Conservation (phyloP, 2,113 vertebrate species). For the Strigops habroptila region DNA sequence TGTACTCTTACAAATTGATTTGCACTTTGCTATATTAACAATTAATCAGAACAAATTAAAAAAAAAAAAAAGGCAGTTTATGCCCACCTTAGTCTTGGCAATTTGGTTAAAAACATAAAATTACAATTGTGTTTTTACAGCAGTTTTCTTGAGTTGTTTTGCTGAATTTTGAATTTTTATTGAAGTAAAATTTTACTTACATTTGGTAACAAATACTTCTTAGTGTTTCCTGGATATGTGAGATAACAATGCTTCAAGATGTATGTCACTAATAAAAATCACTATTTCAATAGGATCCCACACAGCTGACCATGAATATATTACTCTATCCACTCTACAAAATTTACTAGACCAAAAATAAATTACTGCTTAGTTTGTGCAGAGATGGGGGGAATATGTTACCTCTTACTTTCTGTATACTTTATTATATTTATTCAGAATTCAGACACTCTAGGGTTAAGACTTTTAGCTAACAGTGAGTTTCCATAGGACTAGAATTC, state of each 20-base stretch:
- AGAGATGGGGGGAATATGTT: not conserved
- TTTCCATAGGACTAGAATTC: not conserved
- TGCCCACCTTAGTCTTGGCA: conserved; percentile 4
- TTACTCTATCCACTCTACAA: conserved; percentile 19
- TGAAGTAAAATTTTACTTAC: conserved; percentile 31
- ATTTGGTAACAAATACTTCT: not conserved
- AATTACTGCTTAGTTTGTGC: not conserved
- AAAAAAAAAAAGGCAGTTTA: not conserved
- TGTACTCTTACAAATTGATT: conserved; percentile 42
- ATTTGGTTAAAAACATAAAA: conserved; percentile 61
- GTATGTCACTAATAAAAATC: conserved; percentile 19
- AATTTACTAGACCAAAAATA: conserved; percentile 5
- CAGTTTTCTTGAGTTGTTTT: conserved; percentile 3
- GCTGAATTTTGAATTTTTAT: conserved; percentile 36
- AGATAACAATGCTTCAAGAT: conserved; percentile 14
- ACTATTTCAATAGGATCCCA: conserved; percentile 6
- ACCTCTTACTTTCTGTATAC: not conserved
- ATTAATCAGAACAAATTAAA: conserved; percentile 42
- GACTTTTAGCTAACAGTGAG: not conserved
- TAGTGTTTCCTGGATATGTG: not conserved
- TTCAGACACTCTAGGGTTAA: not conserved
- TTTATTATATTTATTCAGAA: not conserved
- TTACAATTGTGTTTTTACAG: not conserved
- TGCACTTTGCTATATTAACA: conserved; percentile 52
- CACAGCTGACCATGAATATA: not conserved